Conservation (phyloP, 2,113 vertebrate species). For the Hippocampus zosterae region DNA sequence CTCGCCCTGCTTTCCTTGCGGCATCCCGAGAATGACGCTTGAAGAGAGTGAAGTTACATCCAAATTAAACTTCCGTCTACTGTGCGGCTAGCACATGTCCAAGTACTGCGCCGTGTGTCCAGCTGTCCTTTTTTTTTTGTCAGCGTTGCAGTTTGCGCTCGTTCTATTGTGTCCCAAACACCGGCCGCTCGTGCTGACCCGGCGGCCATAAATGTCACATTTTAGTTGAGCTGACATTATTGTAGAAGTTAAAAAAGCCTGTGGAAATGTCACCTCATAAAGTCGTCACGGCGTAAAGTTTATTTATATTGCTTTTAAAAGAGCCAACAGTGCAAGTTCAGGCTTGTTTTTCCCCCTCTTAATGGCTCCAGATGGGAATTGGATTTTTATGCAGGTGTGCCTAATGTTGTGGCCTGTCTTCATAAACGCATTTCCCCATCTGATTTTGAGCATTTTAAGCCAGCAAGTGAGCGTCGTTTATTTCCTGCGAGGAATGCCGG, state of each 20-base stretch:
- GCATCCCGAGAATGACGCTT: constrained; percentile 60
- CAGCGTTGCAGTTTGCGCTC: neutral
- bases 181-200: neutral
- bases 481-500: neutral
- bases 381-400: neutral
- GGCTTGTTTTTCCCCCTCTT: neutral
- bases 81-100: constrained; percentile 33
- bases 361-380: neutral
- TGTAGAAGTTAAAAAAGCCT: neutral
- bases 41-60: constrained; percentile 47
- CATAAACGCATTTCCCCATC: neutral
- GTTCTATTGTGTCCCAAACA: neutral
- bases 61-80: constrained; percentile 59
- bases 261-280: constrained; percentile 2
- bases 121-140: neutral
- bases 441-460: neutral
- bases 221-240: constrained; percentile 3
- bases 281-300: neutral
- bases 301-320: neutral
- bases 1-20: constrained; percentile 46
- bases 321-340: neutral
- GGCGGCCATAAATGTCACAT: constrained; percentile 2
- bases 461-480: neutral
- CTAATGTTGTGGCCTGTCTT: neutral
- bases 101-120: neutral